These are phyloP conservation scores for Melinaea menophilus DNA, from an alignment of 2,888 invertebrate genomes.

Conservation along the genomic window DNA sequence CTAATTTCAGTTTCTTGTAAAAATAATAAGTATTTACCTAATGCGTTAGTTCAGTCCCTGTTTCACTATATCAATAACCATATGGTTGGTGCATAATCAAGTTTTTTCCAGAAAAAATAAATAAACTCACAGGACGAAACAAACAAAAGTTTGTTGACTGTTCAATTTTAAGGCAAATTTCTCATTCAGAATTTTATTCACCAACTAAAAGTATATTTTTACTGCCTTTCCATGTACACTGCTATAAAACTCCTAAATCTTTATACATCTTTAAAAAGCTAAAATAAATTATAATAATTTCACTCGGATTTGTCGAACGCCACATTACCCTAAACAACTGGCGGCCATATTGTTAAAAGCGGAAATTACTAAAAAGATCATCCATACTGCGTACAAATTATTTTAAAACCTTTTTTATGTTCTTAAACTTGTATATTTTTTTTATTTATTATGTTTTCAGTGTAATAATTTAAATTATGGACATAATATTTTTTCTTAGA, in stretches of 20 bases:
- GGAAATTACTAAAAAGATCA: conserved; percentile 55
- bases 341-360: conserved; percentile 76
- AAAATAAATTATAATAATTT: conserved; percentile 72
- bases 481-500: not conserved
- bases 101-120: conserved; percentile 60
- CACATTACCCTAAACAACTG: conserved; percentile 78
- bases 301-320: conserved; percentile 75
- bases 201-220: conserved; percentile 60
- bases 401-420: conserved; percentile 6
- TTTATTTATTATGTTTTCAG: conserved; percentile 14
- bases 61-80: conserved; percentile 66
- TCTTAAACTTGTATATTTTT: not conserved
- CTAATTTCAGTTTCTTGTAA: conserved; percentile 49
- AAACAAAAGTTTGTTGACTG: conserved; percentile 79
- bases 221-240: conserved; percentile 68
- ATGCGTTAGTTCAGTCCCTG: conserved; percentile 68
- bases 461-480: not conserved
- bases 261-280: conserved; percentile 73
- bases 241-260: conserved; percentile 73
- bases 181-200: conserved; percentile 67
- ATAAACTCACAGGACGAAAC: conserved; percentile 70
- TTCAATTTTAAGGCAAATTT: conserved; percentile 71
- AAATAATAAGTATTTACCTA: conserved; percentile 64
- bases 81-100: conserved; percentile 72
- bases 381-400: conserved; percentile 37